phyloP scores from a whole-genome alignment of 2,888 invertebrate species.

The Sceliomorpha sp. region DNA sequence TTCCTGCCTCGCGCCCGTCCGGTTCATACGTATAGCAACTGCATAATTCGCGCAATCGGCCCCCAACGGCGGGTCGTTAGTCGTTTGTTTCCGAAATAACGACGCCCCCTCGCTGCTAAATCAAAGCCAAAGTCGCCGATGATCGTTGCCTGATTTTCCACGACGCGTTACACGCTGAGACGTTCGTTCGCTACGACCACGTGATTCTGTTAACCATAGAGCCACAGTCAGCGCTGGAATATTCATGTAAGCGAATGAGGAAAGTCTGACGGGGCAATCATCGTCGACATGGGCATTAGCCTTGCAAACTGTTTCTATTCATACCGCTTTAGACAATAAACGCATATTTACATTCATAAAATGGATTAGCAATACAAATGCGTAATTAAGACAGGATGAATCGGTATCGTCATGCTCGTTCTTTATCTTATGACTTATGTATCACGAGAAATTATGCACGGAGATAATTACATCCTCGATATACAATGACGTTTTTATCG shows the following conservation, averaged over 20 bases:
- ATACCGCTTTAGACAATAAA: conserved; percentile 1
- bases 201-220: conserved; percentile 58
- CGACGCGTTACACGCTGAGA: conserved; percentile 59
- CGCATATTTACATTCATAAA: too few relatives aligned
- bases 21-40: conserved; percentile 59
- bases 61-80: conserved; percentile 73
- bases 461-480: too few relatives aligned
- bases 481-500: too few relatives aligned
- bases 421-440: too few relatives aligned
- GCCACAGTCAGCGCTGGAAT: conserved; percentile 10
- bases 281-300: neutral
- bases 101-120: conserved; percentile 57
- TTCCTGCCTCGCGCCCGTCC: conserved; percentile 53
- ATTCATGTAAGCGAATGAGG: conserved; percentile 16
- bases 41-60: conserved; percentile 70
- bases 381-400: neutral
- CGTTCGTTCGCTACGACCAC: conserved; percentile 59
- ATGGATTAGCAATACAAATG: neutral
- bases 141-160: conserved; percentile 52
- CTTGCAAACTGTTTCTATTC: conserved; percentile 10
- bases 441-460: too few relatives aligned
- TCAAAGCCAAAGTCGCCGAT: conserved; percentile 41
- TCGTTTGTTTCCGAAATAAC: conserved; percentile 74
- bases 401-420: neutral
- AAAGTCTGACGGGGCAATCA: conserved; percentile 2